Percentiles rank a stretch among this genome's conserved stretches.
phyloP scores from a whole-genome alignment of 2,113 vertebrate species.

The Podiceps cristatus region DNA sequence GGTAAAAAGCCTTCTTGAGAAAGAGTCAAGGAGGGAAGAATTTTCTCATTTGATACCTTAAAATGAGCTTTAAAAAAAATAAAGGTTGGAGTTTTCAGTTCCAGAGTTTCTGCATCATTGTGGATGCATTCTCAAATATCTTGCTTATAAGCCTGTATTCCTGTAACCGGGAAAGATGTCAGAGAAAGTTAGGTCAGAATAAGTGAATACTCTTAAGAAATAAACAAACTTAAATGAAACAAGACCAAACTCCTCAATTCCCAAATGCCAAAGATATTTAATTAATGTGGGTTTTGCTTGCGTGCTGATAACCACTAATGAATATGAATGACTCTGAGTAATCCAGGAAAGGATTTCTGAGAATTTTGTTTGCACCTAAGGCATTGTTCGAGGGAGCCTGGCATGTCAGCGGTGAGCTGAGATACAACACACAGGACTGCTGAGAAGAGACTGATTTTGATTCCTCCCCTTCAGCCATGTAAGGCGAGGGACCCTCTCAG shows the following conservation, averaged over 20 bases:
- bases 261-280: slow-evolving; percentile 50
- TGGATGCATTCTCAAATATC: background rate
- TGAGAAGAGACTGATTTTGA: background rate
- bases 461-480: background rate
- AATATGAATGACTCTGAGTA: slow-evolving; percentile 64
- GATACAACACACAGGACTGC: background rate
- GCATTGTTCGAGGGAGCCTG: background rate
- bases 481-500: background rate
- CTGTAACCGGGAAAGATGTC: background rate
- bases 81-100: background rate
- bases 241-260: slow-evolving; percentile 33
- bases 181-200: slow-evolving; percentile 15
- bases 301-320: slow-evolving; percentile 61
- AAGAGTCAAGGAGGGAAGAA: background rate
- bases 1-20: background rate
- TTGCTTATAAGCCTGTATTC: background rate
- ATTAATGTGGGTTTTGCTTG: slow-evolving; percentile 45
- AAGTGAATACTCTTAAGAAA: slow-evolving; percentile 29
- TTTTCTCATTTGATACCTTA: background rate
- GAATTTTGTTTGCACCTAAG: slow-evolving; percentile 55
- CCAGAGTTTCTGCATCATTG: background rate
- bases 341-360: slow-evolving; percentile 51
- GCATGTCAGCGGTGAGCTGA: background rate
- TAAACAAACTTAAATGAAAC: slow-evolving; percentile 42
- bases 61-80: background rate